Evolutionary conservation across 2,888 invertebrate species (phyloP), one percentile per base, ranked within the genome.

Genomic region (Eupithecia vulgata): DNA sequence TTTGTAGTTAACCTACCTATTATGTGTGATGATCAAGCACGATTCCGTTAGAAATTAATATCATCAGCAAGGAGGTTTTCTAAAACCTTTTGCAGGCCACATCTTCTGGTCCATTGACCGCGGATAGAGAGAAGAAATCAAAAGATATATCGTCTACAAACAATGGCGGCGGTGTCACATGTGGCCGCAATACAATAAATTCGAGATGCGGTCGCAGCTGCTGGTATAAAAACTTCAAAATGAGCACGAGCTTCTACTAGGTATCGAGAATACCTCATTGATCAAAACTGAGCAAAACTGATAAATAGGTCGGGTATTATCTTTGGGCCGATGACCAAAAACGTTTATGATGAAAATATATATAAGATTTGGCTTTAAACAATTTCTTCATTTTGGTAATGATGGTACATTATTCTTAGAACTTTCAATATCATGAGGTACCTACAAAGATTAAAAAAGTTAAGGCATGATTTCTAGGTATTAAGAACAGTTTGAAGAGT

Each of bases 81-180:
- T 37, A n/a, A 34, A 35, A 64, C 62, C 12, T 64, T 64, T 64
- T 57, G 57, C 21, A 57, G 62, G 37, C 62, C 59, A 34, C 34
- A 64, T n/a, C 30, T 75, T 72, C 68, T 48, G 70, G 70, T 65
- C 72, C 72, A 68, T 70, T 72, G 37, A 71, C 66, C 67, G 67
- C 25, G 45, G 35, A 59, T 59, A 70, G 62, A 67, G 72, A 72
- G 72, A 70, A 65, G 42, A 68, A 34, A 70, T 67, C 62, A 67
- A 64, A 70, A 65, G 70, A 75, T 65, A 21, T 70, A 64, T 37
- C n/a, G 34, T 7, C 34, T 34, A 15, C 67, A 57, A 69, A 75
- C 75, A 75, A 75, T 75, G 13, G 68, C 66, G 42, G 59, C 35
- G 70, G n/a, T 68, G 69, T 79, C 87, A 87, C 84, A 87, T 88